Percentiles rank a stretch among this genome's conserved stretches.
Evolutionary conservation across 1,140 invertebrate species (phyloP).

Genomic region (Sycobia sp.): DNA sequence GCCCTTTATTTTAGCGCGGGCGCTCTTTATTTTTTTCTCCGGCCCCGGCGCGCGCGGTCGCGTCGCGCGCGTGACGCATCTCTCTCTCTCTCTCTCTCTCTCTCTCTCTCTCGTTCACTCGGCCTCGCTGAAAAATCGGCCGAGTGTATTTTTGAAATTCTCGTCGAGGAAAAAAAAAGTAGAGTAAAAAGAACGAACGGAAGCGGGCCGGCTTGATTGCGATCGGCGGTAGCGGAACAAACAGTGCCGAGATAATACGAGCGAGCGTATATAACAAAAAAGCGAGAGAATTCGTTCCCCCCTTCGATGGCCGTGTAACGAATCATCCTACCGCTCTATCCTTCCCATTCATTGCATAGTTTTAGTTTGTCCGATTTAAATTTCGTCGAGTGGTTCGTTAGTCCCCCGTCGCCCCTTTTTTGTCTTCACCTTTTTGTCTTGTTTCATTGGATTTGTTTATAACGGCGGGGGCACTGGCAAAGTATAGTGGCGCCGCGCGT

Average conservation of each 20-base stretch:
- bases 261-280: too few relatives aligned
- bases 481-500: conserved; percentile 9
- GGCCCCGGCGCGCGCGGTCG: too few relatives aligned
- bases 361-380: conserved; percentile 15
- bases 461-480: conserved; percentile 1
- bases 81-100: too few relatives aligned
- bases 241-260: conserved; percentile 16
- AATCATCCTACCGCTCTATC: conserved; percentile 9
- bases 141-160: too few relatives aligned
- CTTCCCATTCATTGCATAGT: neutral
- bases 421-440: neutral
- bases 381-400: conserved; percentile 21
- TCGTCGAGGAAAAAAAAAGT: too few relatives aligned
- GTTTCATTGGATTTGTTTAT: neutral
- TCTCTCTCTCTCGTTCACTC: too few relatives aligned
- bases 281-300: conserved; percentile 21
- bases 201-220: neutral
- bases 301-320: conserved; percentile 15
- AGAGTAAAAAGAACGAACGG: neutral
- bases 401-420: neutral
- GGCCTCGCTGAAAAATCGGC: too few relatives aligned
- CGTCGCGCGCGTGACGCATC: too few relatives aligned
- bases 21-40: too few relatives aligned
- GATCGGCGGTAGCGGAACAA: conserved; percentile 21
- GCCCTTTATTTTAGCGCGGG: too few relatives aligned